phyloP scores from a whole-genome alignment of 2,797 vertebrate genomes.

The Diplodus puntazzo region DNA sequence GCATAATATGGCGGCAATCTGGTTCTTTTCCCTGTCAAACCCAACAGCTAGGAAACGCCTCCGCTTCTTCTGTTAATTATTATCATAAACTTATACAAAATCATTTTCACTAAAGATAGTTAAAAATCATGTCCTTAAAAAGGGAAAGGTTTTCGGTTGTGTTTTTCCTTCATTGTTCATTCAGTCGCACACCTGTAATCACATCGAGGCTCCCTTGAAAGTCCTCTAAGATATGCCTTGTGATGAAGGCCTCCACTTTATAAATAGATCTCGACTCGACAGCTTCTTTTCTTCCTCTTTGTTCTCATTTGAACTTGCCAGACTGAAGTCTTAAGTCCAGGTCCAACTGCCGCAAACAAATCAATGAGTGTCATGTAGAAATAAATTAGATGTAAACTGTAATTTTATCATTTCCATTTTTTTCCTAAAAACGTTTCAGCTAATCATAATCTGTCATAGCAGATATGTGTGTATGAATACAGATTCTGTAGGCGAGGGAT shows the following conservation, averaged over 20 bases:
- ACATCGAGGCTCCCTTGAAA: constrained; percentile 20
- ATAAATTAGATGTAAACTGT: neutral
- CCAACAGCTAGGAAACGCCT: constrained; percentile 11
- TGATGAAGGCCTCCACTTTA: constrained; percentile 19
- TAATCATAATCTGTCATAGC: neutral
- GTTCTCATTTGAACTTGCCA: constrained; percentile 29
- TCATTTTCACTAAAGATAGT: neutral
- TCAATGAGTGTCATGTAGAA: neutral
- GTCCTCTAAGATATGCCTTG: constrained; percentile 40
- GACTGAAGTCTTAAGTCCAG: too few species aligned
- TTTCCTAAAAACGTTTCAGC: neutral
- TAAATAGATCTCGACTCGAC: constrained; percentile 49
- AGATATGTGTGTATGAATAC: too few species aligned
- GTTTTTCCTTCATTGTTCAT: constrained; percentile 10
- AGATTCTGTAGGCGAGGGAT: too few species aligned
- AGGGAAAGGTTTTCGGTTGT: neutral
- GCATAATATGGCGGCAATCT: constrained; percentile 18
- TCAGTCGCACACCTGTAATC: constrained; percentile 12
- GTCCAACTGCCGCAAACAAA: too few species aligned
- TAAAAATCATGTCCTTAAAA: neutral
- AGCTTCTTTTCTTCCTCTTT: constrained; percentile 40
- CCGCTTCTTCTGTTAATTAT: neutral
- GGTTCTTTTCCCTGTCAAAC: constrained; percentile 21
- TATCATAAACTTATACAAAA: neutral
- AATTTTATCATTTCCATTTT: neutral